Evolutionary conservation across 2,888 invertebrate genomes (phyloP), one percentile per base, ranked within the genome.

Genomic region (Ophraella communa): DNA sequence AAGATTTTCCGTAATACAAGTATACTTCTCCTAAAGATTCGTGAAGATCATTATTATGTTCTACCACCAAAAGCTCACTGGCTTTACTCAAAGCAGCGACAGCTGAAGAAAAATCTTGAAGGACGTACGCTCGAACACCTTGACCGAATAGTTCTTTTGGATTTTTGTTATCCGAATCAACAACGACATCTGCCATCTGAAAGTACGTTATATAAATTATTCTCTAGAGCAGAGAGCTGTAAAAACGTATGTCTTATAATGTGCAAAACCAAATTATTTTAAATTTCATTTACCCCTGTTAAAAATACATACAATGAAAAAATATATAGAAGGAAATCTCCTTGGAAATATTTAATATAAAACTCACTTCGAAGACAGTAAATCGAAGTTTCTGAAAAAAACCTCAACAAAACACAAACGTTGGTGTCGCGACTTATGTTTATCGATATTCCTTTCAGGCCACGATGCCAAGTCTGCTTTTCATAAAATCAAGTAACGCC

Each of bases 11-110:
- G 80, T 89, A 98, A 83, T 91, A 88, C 67, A 94, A 87, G 81
- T 96, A 95, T 4, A 95, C 92, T 73, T 96, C 95, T 4, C 92
- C 97, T 76, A 95, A 89, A 77, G 94, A 93, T 76, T 93, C 91
- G 3, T 92, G 92, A 20, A 89, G 84, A 69, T 95, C 95, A 0
- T 95, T 95, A 0, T 95, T 95, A 81, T 92, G 91, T 67, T 92
- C 85, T 51, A 88, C 85, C 1, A 88, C 90, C 8, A 92, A 85
- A 4, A 90, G 77, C 74, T 90, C 88, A 73, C 91, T 92, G 0
- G 92, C 92, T 72, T 82, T 87, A 84, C 91, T 87, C n/a, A 94
- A 82, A 0, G 89, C 87, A 56, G 87, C 86, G 1, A 91, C 91
- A 0, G 96, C 94, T 47, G 88, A 85, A 60, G 84, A 85, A 77